Base-by-base conservation (phyloP, 2,797 vertebrate species). In the Sebastiscus albofasciatus region DNA sequence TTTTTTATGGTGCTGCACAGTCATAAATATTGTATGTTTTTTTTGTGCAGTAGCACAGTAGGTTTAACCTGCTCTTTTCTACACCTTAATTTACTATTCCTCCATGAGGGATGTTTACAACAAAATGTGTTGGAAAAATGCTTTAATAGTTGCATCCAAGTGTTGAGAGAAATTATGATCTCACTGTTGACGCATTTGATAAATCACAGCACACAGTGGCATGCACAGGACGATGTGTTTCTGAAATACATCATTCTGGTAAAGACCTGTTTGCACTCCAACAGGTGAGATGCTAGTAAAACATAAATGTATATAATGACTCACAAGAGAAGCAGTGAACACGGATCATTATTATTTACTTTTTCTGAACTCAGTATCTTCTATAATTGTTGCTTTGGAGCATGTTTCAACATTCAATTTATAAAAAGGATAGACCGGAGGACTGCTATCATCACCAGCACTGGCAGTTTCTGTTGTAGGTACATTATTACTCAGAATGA, bases 11-110 rank as follows among this genome's bases (percentile, higher is more conserved):
- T 9, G 31, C 62, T 58, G 42, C 33, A 39, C 62, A 39, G 13
- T 79, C 70, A 52, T 79, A 67, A 34, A 80, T 80, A 68, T 67
- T 55, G 5, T 8, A 69, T 71, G 60, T 64, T 68, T 59, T 27
- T 59, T 27, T 31, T 87, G 55, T 62, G 67, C 54, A 31, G n/a
- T 20, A 4, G 9, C 61, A 55, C 71, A 71, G 55, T 16, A 73
- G 3, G 2, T 75, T 66, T 24, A 36, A 65, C 6, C 26, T 33
- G 26, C 20, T 42, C 24, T 46, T 27, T 64, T 36, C 13, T 27
- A 27, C 10, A 29, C 24, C 11, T 22, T 6, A 18, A 55, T 61
- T 13, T 54, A 70, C 42, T 24, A 5, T 72, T 70, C 7, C 33
- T n/a, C 11, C 1, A 10, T 31, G 4, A 42, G 26, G 24, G 54